phyloP scores from a whole-genome alignment of 2,113 vertebrate genomes.

The Chaetodon auriga region DNA sequence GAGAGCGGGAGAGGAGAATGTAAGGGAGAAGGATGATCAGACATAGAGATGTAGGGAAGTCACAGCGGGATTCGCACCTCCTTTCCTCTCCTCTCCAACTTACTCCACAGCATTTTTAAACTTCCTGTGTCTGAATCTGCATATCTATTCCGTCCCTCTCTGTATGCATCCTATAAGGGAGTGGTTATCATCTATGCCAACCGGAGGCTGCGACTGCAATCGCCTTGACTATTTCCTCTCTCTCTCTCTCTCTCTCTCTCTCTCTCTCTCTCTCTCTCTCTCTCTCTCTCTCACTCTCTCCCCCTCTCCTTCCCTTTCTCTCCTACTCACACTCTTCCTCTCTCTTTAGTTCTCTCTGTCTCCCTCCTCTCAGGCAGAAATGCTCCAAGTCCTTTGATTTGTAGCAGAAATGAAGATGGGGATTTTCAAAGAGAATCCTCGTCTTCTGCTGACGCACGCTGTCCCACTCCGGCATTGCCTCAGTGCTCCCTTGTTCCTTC shows the following conservation, averaged over 20 bases:
- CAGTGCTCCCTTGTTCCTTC: constrained; percentile 58
- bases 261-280: constrained; percentile 12
- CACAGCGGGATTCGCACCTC: constrained; percentile 29
- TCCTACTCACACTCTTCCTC: constrained; percentile 24
- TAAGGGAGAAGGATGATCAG: constrained; percentile 34
- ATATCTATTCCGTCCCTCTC: constrained; percentile 37
- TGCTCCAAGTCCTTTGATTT: constrained; percentile 79
- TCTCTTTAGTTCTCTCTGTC: constrained; percentile 42
- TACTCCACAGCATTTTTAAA: constrained; percentile 26
- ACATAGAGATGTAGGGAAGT: constrained; percentile 32
- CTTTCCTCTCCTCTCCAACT: constrained; percentile 23
- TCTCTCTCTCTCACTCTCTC: background rate
- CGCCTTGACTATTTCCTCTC: constrained; percentile 33
- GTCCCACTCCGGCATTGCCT: constrained; percentile 74
- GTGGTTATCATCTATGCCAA: constrained; percentile 51
- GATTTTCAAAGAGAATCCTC: constrained; percentile 84
- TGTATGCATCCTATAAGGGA: constrained; percentile 45
- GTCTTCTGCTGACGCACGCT: constrained; percentile 79
- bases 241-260: background rate
- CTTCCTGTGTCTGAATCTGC: constrained; percentile 29
- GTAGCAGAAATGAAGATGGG: constrained; percentile 81
- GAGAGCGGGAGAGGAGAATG: constrained; percentile 11
- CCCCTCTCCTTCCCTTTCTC: constrained; percentile 14
- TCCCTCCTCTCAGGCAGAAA: constrained; percentile 71
- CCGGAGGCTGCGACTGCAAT: constrained; percentile 41